Conservation (phyloP, 2,888 invertebrate species). For the Drosophila anomelani region DNA sequence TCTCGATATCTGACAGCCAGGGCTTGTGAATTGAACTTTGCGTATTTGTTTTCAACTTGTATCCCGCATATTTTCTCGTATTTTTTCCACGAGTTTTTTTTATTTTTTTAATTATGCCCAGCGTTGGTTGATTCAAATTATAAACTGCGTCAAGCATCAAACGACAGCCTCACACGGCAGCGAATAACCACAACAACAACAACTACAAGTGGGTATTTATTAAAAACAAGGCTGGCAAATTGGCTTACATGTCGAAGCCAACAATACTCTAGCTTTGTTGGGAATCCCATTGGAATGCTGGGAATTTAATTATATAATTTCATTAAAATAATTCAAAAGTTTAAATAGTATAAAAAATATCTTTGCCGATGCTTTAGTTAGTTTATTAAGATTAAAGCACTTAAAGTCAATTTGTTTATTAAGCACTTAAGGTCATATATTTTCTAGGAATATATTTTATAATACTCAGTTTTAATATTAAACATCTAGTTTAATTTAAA, state of each 20-base stretch:
- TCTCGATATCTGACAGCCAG: constrained; percentile 31
- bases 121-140: constrained; percentile 33
- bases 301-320: neutral
- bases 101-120: constrained; percentile 20
- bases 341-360: too few relatives aligned
- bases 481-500: neutral
- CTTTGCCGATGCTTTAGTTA: fast-evolving
- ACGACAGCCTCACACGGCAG: constrained; percentile 18
- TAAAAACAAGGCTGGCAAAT: constrained; percentile 28
- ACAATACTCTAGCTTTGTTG: constrained; percentile 30
- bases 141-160: constrained; percentile 40
- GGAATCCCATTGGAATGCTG: neutral
- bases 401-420: too few relatives aligned
- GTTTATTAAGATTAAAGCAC: neutral
- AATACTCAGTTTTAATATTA: too few relatives aligned
- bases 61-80: constrained; percentile 21
- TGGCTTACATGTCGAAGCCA: constrained; percentile 10
- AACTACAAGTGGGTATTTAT: constrained; percentile 17
- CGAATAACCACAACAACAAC: constrained; percentile 10
- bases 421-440: too few relatives aligned
- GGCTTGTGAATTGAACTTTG: constrained; percentile 43
- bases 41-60: constrained; percentile 22
- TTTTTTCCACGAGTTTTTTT: constrained; percentile 11
- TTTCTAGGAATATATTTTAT: too few relatives aligned
- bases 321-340: too few relatives aligned